Conservation (phyloP, 2,797 vertebrate species). For the Graptemys geographica region DNA sequence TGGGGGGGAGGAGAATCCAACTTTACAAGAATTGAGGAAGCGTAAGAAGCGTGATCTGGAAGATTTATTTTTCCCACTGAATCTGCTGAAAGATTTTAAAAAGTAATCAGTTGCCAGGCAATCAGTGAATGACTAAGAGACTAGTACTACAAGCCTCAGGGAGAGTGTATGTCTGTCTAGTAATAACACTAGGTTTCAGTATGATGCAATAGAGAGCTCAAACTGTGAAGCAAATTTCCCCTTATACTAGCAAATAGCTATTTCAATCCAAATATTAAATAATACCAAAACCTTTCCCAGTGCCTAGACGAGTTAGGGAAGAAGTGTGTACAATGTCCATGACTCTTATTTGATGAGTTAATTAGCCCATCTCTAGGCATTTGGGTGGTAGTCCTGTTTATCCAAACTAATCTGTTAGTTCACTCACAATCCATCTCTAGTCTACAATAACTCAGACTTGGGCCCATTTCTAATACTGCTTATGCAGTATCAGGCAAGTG, state of each 20-base stretch:
- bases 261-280: slow-evolving; percentile 11
- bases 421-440: not conserved
- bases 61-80: not conserved
- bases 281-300: not conserved
- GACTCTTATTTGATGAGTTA: not conserved
- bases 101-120: not conserved
- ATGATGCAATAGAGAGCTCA: not conserved
- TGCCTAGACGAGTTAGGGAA: not conserved
- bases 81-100: not conserved
- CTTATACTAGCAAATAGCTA: not conserved
- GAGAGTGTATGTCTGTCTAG: not conserved
- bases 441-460: not conserved
- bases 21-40: not conserved
- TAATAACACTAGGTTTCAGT: not conserved
- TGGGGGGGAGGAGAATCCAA: not conserved
- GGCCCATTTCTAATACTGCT: not conserved
- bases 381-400: not conserved
- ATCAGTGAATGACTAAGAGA: not conserved
- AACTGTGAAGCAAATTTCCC: not conserved
- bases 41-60: not conserved
- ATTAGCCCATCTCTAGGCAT: not conserved
- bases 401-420: not conserved
- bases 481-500: not conserved
- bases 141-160: not conserved
- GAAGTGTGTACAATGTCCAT: not conserved